Percentiles rank a stretch among this genome's conserved stretches.
Conservation (phyloP, 2,797 vertebrate genomes). For the Tragelaphus oryx region DNA sequence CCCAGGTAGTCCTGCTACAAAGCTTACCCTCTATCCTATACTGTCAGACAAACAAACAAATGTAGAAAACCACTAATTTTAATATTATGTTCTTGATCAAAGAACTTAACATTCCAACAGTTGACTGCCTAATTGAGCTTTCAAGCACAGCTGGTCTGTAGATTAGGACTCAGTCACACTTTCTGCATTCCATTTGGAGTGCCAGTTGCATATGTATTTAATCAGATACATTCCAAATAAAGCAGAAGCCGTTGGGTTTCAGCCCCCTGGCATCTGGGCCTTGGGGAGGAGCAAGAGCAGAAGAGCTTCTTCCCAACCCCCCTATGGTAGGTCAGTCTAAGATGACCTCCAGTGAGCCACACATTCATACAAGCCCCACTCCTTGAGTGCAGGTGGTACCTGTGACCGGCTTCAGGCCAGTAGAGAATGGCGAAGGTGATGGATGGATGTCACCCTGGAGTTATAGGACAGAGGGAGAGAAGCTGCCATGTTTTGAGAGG, state of each 20-base stretch:
- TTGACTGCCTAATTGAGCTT: not conserved
- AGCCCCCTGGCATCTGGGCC: not conserved
- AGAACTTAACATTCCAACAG: not conserved
- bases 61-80: not conserved
- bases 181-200: not conserved
- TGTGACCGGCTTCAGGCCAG: not conserved
- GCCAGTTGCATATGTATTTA: not conserved
- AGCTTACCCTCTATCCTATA: not conserved
- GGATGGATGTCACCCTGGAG: not conserved
- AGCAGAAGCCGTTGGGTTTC: not conserved
- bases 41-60: not conserved
- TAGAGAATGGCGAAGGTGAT: not conserved
- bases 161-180: not conserved
- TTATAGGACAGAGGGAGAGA: not conserved
- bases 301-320: not conserved
- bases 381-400: fast-evolving
- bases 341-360: not conserved
- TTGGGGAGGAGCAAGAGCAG: not conserved
- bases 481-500: not conserved
- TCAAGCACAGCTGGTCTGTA: not conserved
- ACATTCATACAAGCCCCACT: fast-evolving
- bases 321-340: fast-evolving
- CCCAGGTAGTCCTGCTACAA: not conserved
- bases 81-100: not conserved
- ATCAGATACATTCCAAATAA: not conserved